Conservation (phyloP, 2,113 vertebrate genomes). For the Shinisaurus crocodilurus region DNA sequence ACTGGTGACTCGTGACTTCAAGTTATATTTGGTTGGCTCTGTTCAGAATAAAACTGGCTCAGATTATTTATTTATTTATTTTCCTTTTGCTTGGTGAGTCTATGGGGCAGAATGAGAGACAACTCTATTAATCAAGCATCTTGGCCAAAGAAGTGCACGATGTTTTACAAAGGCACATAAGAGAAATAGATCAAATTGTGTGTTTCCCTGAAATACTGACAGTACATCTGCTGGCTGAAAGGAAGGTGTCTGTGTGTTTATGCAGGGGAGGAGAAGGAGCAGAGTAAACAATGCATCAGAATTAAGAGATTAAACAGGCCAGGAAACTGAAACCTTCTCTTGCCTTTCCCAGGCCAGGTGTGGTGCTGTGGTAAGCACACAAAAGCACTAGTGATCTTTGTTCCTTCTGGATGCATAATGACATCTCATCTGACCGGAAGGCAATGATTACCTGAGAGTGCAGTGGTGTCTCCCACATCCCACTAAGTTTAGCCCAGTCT, state of each 20-base stretch:
- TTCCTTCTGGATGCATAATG: background rate
- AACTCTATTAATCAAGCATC: background rate
- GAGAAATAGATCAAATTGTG: background rate
- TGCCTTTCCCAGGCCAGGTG: background rate
- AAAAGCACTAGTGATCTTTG: background rate
- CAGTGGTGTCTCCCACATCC: background rate
- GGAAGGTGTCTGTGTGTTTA: background rate
- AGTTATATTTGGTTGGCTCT: background rate
- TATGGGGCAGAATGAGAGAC: rapidly evolving
- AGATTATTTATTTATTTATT: background rate
- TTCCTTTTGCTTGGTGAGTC: rapidly evolving
- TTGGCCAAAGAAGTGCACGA: background rate
- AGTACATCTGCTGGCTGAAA: background rate
- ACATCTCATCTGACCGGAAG: background rate
- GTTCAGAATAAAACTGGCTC: background rate
- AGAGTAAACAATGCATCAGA: constrained; percentile 6
- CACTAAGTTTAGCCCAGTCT: background rate
- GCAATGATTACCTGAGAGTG: background rate
- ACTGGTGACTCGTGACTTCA: background rate
- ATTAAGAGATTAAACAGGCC: constrained; percentile 23
- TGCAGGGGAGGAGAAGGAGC: too few relatives aligned
- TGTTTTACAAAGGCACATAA: background rate
- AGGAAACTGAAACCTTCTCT: constrained; percentile 7
- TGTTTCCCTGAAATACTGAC: background rate
- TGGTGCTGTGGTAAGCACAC: background rate